Evolutionary conservation across 2,888 invertebrate genomes (phyloP), one percentile per base, ranked within the genome.

Genomic region (Euclidia mi): DNA sequence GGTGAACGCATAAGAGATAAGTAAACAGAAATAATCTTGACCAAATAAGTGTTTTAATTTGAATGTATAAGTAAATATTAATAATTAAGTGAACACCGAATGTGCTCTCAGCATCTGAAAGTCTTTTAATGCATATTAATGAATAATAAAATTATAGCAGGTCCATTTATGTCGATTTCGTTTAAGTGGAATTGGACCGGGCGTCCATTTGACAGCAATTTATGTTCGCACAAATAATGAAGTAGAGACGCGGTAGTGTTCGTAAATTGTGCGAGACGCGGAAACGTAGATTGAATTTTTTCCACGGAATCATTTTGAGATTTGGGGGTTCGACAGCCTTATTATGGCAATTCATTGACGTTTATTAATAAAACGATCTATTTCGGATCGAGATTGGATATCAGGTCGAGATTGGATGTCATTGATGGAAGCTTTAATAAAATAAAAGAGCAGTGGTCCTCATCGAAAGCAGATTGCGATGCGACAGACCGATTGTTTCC

Each of bases 141-240:
- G 69, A 71, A 63, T 61, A 67, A 76, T 81, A 61, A 76, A 77
- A 73, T 81, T 56, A 73, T 67, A 56, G 48, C 51, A 43, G 63
- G 62, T 57, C 66, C 77, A 79, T 85, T 78, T 75, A 72, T 76
- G 78, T 66, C 52, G 65, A 52, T 66, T 56, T 57, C 58, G 51
- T 55, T 75, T 65, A 62, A 70, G 56, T 72, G 65, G 60, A 61
- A 72, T 76, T 46, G 68, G 53, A 71, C 56, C 65, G 51, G 51
- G 59, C 61, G 65, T 71, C 63, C 67, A 74, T 81, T 82, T 68
- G 66, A 67, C 59, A 53, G 48, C 64, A 76, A 79, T 80, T 81
- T 78, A 79, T 76, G 69, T 70, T 55, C 61, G 48, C 58, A 69
- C 66, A 64, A 79, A 76, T 71, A 68, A 67, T 66, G 67, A 72